phyloP scores from a whole-genome alignment of 1,140 invertebrate genomes.

The Prorops nasuta region DNA sequence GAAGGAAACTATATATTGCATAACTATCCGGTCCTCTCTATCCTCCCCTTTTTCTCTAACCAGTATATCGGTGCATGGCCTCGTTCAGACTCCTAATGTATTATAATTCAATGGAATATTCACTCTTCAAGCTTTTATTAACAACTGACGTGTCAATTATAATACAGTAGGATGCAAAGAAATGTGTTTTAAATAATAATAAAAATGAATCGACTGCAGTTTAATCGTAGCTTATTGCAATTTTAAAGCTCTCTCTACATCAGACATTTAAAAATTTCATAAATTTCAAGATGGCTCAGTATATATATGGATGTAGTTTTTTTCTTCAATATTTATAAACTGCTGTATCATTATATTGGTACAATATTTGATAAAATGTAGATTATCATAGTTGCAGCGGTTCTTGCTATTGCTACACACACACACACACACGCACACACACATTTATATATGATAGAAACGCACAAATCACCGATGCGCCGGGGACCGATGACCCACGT shows the following conservation, averaged over 20 bases:
- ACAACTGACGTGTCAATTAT: too few species aligned
- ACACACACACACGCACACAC: too few species aligned
- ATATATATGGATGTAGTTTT: background rate
- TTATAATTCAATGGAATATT: too few species aligned
- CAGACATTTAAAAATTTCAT: background rate
- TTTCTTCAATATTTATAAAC: too few species aligned
- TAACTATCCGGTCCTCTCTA: too few species aligned
- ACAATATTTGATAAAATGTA: conserved; percentile 38
- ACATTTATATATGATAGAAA: conserved; percentile 32
- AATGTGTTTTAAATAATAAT: background rate
- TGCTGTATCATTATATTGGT: conserved; percentile 9
- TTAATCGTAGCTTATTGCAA: background rate
- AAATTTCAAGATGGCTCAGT: background rate
- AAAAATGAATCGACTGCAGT: background rate
- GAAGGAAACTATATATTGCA: too few species aligned
- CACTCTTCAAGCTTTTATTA: too few species aligned
- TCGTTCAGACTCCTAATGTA: too few species aligned
- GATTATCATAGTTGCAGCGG: conserved; percentile 40
- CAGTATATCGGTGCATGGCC: too few species aligned
- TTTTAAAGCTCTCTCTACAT: background rate
- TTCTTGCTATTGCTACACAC: background rate
- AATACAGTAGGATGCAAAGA: too few species aligned
- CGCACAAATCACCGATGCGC: conserved; percentile 24
- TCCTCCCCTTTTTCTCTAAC: too few species aligned
- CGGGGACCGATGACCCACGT: conserved; percentile 15